Evolutionary conservation across 2,113 vertebrate species (phyloP), one percentile per base, ranked within the genome.

Genomic region (Petrocephalus microphthalmus): DNA sequence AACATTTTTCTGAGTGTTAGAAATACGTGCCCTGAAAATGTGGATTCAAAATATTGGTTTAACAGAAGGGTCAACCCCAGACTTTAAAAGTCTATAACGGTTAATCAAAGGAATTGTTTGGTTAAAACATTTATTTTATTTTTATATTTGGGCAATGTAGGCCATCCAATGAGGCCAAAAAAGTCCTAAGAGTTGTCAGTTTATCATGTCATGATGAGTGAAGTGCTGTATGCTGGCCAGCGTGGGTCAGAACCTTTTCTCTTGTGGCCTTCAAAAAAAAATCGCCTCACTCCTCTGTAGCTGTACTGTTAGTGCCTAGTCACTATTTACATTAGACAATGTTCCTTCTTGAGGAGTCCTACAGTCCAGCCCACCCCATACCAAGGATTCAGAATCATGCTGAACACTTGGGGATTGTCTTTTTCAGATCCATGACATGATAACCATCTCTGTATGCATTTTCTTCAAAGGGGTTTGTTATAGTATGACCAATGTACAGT

Each of bases 221-320:
- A 78, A 83, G 22, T 84, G 71, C 51, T 54, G 7, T 85, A 45
- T 53, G n/a, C 17, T 87, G 87, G 64, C 25, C 22, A 74, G 25
- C 17, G 74, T 29, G 13, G 29, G 15, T 54, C 19, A 83, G 71
- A 67, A 6, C 22, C 19, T 81, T 33, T 52, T 74, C 51, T 86
- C 54, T 20, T 89, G 84, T 89, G 88, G 88, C 88, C 88, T 89
- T 89, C 8, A 47, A 85, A 54, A 85, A 33, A 85, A 19, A 78
- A 49, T 22, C 7, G 4, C 82, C 88, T 88, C 53, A 47, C 42
- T 88, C 78, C 88, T n/a, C 10, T 67, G 33, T 81, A 51, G 88
- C 88, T 42, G 60, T 51, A 52, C 60, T 33, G 56, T 88, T 84
- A 88, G 82, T 88, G 88, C 88, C 88, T 88, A 82, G 60, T 67